These are phyloP conservation scores for Myzus persicae DNA, from an alignment of 1,140 invertebrate genomes.

Conservation along the genomic window DNA sequence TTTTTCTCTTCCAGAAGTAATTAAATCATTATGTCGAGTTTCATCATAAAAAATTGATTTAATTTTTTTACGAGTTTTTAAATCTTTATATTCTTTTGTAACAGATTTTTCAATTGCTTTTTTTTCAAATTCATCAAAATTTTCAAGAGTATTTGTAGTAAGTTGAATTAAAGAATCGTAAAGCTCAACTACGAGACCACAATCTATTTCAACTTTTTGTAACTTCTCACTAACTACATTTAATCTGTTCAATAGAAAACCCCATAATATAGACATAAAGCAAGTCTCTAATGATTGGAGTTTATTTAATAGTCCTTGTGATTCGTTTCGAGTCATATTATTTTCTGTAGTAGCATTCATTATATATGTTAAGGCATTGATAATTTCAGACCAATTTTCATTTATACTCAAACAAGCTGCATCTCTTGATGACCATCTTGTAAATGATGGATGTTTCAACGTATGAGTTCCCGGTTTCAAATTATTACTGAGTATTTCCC, in stretches of 20 bases:
- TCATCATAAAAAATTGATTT: too few relatives aligned
- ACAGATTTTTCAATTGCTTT: conserved; percentile 46
- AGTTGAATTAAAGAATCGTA: conserved; percentile 40
- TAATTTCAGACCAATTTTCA: conserved; percentile 43
- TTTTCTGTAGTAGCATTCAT: too few relatives aligned
- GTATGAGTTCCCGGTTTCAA: conserved; percentile 38
- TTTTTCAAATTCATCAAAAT: conserved; percentile 35
- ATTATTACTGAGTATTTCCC: conserved; percentile 50
- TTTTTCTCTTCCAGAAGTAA: too few relatives aligned
- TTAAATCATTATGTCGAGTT: too few relatives aligned
- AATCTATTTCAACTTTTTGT: conserved; percentile 35
- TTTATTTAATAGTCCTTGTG: too few relatives aligned
- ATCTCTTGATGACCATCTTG: conserved; percentile 52
- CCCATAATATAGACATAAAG: too few relatives aligned
- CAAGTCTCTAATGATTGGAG: too few relatives aligned
- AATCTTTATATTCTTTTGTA: not conserved
- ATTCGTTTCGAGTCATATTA: too few relatives aligned
- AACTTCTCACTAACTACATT: not conserved
- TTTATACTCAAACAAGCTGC: conserved; percentile 57
- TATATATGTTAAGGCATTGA: not conserved
- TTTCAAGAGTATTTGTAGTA: conserved; percentile 30
- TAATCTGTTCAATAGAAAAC: too few relatives aligned
- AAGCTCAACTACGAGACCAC: conserved; percentile 22
- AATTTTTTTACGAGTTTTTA: too few relatives aligned
- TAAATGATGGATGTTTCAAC: conserved; percentile 45